Evolutionary conservation across 1,140 invertebrate species (phyloP).

Genomic region (Caerostris extrusa): DNA sequence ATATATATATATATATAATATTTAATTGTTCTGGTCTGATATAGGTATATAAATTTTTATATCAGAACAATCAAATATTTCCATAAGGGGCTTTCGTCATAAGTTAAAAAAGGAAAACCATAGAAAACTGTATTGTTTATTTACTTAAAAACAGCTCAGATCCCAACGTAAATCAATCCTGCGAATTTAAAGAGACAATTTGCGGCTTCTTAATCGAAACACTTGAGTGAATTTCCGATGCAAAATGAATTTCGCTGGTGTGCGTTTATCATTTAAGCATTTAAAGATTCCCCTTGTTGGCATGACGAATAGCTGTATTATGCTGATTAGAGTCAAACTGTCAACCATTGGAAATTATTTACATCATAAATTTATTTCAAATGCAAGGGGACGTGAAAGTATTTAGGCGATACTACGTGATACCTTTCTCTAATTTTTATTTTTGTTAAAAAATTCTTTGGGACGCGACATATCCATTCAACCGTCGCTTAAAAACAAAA

Average conservation of each 20-base stretch:
- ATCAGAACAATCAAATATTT: too few relatives aligned
- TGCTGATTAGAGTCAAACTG: constrained; percentile 28
- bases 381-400: neutral
- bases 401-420: constrained; percentile 24
- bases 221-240: neutral
- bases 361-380: constrained; percentile 46
- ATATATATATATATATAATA: too few relatives aligned
- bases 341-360: constrained; percentile 35
- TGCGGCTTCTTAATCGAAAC: neutral
- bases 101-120: neutral
- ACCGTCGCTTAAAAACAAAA: neutral
- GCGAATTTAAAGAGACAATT: neutral
- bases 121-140: neutral
- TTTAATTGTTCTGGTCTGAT: too few relatives aligned
- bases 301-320: neutral
- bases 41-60: too few relatives aligned
- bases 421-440: neutral
- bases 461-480: neutral
- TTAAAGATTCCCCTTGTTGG: neutral
- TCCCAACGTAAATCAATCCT: neutral
- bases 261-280: neutral
- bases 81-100: neutral
- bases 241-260: neutral
- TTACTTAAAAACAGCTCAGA: neutral
- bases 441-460: neutral